A percentile compares a stretch with the other conserved stretches of the same genome.
Evolutionary conservation across 2,113 vertebrate species (phyloP).

Genomic region (Siniperca knerii): DNA sequence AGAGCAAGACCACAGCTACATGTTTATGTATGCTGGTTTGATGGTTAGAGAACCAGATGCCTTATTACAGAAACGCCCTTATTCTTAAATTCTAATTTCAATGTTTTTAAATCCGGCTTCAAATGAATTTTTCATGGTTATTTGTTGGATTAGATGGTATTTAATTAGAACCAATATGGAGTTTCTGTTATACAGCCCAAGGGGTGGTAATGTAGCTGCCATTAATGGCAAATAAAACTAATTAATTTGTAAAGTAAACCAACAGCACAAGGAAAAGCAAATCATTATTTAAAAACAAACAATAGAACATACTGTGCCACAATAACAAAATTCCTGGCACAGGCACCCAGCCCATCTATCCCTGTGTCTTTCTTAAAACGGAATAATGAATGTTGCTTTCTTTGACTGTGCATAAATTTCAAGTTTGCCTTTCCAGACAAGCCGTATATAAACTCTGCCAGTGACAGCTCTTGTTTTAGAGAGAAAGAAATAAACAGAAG

Average conservation of each 20-base stretch:
- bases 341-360: not conserved
- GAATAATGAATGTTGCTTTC: slow-evolving; percentile 24
- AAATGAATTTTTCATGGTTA: not conserved
- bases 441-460: not conserved
- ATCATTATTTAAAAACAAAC: not conserved
- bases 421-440: slow-evolving; percentile 27
- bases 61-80: not conserved
- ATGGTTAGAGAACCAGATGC: not conserved
- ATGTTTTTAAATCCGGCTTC: not conserved
- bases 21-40: not conserved
- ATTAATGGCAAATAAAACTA: slow-evolving; percentile 7
- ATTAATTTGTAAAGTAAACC: slow-evolving; percentile 30
- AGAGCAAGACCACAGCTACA: not conserved
- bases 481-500: slow-evolving; percentile 26
- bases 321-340: not conserved
- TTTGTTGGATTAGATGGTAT: not conserved
- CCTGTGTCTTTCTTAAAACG: not conserved
- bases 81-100: not conserved
- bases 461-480: slow-evolving; percentile 19
- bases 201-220: not conserved
- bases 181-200: not conserved
- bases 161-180: not conserved
- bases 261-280: not conserved
- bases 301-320: not conserved
- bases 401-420: slow-evolving; percentile 27